Percentiles rank a stretch among this genome's conserved stretches.
These are phyloP conservation scores for Esox lucius DNA, from an alignment of 2,797 vertebrate species.

Conservation along the genomic window DNA sequence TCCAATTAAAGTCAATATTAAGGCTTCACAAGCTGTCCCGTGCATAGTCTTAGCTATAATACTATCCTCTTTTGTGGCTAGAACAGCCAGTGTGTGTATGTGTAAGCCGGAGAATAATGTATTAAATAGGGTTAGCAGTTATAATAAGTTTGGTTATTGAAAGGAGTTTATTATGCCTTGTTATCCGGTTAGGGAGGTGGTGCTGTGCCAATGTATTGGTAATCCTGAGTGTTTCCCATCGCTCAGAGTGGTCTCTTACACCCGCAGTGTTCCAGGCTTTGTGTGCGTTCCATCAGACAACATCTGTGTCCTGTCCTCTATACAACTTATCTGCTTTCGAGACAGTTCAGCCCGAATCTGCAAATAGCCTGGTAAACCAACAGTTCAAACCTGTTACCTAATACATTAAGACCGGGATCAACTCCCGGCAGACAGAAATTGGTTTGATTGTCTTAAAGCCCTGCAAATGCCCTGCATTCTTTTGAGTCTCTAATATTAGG, in stretches of 20 bases:
- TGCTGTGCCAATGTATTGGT: slow-evolving; percentile 46
- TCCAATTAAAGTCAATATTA: slow-evolving; percentile 72
- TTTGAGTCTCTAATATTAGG: too few species aligned
- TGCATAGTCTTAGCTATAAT: slow-evolving; percentile 51
- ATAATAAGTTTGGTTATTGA: slow-evolving; percentile 72
- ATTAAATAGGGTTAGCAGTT: slow-evolving; percentile 65
- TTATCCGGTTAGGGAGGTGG: slow-evolving; percentile 71
- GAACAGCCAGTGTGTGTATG: slow-evolving; percentile 36
- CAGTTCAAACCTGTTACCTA: too few species aligned
- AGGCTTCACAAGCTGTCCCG: slow-evolving; percentile 62
- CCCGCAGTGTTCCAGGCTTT: background rate
- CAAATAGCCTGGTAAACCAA: too few species aligned
- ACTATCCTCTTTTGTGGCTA: slow-evolving; percentile 59
- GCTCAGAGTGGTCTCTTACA: slow-evolving; percentile 26
- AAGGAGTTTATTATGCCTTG: slow-evolving; percentile 66
- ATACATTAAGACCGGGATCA: too few species aligned
- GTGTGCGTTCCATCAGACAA: background rate
- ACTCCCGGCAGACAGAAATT: too few species aligned
- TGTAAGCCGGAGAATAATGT: slow-evolving; percentile 56
- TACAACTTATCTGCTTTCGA: background rate
- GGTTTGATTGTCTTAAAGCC: too few species aligned
- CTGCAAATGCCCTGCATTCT: too few species aligned
- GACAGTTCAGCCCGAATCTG: background rate
- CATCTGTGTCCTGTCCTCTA: background rate
- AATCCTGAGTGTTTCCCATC: slow-evolving; percentile 49